Percentiles rank a stretch among this genome's conserved stretches.
Conservation (phyloP, 2,888 invertebrate species). For the Orchestes rusci region DNA sequence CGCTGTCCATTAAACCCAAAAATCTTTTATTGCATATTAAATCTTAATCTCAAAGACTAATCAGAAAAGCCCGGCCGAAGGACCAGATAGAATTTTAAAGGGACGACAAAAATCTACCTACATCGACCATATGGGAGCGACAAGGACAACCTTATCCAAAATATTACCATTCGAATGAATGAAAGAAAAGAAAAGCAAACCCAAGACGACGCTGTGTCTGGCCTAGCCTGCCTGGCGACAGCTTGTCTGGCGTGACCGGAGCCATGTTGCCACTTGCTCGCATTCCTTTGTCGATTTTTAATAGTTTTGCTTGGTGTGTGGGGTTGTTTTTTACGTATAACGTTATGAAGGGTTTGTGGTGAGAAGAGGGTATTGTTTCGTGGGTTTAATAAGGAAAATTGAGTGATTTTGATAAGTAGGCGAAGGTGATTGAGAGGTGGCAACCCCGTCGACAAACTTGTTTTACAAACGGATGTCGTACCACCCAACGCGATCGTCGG, state of each 20-base stretch:
- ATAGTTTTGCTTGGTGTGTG: not conserved
- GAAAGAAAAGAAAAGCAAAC: conserved; percentile 35
- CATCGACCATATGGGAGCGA: conserved; percentile 3
- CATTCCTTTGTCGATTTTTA: conserved; percentile 39
- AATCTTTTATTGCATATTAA: no score
- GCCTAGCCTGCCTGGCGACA: conserved; percentile 82
- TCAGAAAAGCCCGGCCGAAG: not conserved
- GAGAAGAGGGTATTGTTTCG: no score
- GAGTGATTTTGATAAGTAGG: conserved; percentile 27
- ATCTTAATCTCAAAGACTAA: no score
- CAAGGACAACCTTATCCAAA: conserved; percentile 11
- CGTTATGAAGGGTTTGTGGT: no score
- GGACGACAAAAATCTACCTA: conserved; percentile 11
- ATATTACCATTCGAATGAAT: conserved; percentile 30
- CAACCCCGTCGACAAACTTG: conserved; percentile 60
- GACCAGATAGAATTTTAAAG: conserved; percentile 7
- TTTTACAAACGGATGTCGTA: conserved; percentile 64
- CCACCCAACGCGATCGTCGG: conserved; percentile 22
- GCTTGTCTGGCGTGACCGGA: conserved; percentile 83
- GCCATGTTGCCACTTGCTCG: conserved; percentile 58
- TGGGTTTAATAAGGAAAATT: no score
- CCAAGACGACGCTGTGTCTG: conserved; percentile 68
- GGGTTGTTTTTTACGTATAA: no score
- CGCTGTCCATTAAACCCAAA: no score
- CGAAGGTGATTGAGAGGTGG: conserved; percentile 34